Evolutionary conservation across 2,797 vertebrate genomes (phyloP).

Genomic region (Hoplostethus atlanticus): DNA sequence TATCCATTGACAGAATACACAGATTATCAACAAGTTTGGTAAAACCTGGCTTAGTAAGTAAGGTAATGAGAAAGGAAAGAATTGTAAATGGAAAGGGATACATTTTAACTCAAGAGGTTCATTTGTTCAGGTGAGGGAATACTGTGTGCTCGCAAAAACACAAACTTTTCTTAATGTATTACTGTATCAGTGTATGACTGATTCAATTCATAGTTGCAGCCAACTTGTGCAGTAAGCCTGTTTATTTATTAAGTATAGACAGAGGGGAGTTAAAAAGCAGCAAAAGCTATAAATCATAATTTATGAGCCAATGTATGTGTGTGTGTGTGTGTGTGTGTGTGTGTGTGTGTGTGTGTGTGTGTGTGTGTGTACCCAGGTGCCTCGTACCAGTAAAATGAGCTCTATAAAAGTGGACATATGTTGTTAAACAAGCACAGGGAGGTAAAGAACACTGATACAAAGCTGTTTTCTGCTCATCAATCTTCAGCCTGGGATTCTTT

Average conservation of each 20-base stretch:
- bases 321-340: constrained; percentile 34
- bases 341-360: constrained; percentile 29
- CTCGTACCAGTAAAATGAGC: constrained; percentile 33
- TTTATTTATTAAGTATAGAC: constrained; percentile 50
- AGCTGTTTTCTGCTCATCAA: constrained; percentile 24
- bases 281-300: constrained; percentile 55
- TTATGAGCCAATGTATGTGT: constrained; percentile 25
- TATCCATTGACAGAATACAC: constrained; percentile 41
- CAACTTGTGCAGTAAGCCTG: constrained; percentile 19
- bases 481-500: constrained; percentile 16
- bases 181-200: constrained; percentile 4
- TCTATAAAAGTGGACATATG: constrained; percentile 43
- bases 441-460: constrained; percentile 4
- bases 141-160: constrained; percentile 1
- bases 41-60: constrained; percentile 15
- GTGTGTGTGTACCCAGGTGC: constrained; percentile 23
- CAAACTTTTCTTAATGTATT: not conserved
- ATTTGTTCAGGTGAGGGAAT: constrained; percentile 25
- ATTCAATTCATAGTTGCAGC: constrained; percentile 40
- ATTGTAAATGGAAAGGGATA: too few relatives aligned
- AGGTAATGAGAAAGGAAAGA: too few relatives aligned
- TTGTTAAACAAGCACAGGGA: constrained; percentile 16
- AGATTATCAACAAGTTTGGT: constrained; percentile 37
- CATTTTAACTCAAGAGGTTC: not conserved
- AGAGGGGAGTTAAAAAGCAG: constrained; percentile 50